A percentile compares a stretch with the other conserved stretches of the same genome.
Conservation (phyloP, 2,113 vertebrate genomes). For the Bubo scandiacus region DNA sequence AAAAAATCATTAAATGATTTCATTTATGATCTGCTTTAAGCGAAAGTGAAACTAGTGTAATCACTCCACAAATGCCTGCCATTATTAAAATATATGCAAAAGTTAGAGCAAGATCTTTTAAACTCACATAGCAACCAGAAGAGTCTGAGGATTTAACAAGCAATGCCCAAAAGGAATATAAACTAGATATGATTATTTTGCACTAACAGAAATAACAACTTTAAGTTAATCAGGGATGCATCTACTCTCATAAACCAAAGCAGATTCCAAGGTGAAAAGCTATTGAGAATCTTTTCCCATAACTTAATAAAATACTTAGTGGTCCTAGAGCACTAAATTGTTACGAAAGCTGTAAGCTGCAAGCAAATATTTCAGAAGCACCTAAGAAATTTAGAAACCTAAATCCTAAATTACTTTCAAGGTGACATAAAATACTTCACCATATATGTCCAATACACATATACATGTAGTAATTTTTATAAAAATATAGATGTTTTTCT, state of each 20-base stretch:
- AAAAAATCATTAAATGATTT: neutral
- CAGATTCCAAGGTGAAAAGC: neutral
- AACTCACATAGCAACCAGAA: neutral
- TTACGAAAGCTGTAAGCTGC: neutral
- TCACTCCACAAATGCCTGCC: neutral
- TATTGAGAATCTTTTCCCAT: neutral
- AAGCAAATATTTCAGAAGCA: neutral
- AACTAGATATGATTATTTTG: neutral
- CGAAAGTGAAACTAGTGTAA: neutral
- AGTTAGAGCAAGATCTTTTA: neutral
- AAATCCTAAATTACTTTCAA: neutral
- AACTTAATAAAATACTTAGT: neutral
- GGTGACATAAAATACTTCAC: neutral
- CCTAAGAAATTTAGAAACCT: neutral
- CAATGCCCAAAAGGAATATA: neutral
- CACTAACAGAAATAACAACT: neutral
- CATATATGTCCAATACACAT: accelerated
- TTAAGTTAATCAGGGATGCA: neutral
- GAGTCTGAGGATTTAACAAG: neutral
- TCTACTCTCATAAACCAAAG: neutral
- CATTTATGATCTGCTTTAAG: neutral
- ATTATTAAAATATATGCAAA: neutral
- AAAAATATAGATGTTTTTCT: neutral
- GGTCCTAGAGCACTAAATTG: neutral
- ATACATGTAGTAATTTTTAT: neutral